Base-by-base conservation (phyloP, 2,113 vertebrate species). In the Rhinolophus sinicus region DNA sequence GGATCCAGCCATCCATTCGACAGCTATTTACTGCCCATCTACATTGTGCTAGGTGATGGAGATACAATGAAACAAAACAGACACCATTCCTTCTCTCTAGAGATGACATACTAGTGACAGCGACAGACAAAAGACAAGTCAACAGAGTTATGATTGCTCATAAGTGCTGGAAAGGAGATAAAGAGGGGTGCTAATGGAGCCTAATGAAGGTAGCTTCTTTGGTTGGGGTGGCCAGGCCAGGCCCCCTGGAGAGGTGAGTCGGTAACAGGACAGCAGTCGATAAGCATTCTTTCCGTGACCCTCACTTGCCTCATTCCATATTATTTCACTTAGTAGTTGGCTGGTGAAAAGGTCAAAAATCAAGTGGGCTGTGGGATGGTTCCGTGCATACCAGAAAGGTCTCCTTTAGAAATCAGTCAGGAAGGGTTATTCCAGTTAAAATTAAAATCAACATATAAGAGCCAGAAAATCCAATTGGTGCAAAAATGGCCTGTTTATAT, bases 401-500 rank as follows among this genome's bases (percentile, higher is more conserved):
- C 54, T 70, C 13, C 52, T 67, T 54, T 44, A 93, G 35, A 88
- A 83, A 94, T 56, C 14, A 72, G 13, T 33, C 56, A 73, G 11
- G 22, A 77, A 84, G 73, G 35, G 26, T 72, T 64, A 87, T 81
- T 75, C 15, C 11, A 81, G 56, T 84, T 93, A 38, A 93, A 96
- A 96, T 58, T 82, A 91, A 92, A 96, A 93, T 88, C 89, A 93
- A 90, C 80, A 78, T 54, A 28, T 33, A 88, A 60, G 56, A 82
- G n/a, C 35, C n/a, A 56, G 52, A 84, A 91, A 81, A 5, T 64
- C 35, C n/a, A 87, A 64, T 35, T 35, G 70, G 64, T 33, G 7
- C 47, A 97, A 85, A 97, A 95, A 94, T 64, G 80, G 50, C 33
- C 60, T 93, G 65, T 96, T 95, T 92, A 94, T 56, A 84, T 83